A percentile compares a stretch with the other conserved stretches of the same genome.
These are phyloP conservation scores for Cheirogaleus medius DNA, from an alignment of 2,113 vertebrate genomes.

Conservation along the genomic window DNA sequence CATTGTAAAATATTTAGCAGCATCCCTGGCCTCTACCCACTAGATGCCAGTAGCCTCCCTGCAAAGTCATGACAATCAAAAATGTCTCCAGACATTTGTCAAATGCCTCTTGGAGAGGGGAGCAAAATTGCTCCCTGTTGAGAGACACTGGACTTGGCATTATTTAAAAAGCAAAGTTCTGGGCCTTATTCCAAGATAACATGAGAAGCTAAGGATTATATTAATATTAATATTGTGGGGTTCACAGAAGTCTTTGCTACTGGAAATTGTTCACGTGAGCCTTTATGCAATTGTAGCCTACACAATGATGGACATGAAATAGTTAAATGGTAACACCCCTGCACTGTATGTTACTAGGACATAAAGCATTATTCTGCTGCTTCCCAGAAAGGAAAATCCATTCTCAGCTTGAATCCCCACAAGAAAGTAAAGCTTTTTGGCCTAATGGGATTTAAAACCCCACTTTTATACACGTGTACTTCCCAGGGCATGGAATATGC, in stretches of 20 bases:
- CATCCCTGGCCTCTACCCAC: background rate
- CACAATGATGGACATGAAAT: background rate
- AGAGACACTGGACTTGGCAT: background rate
- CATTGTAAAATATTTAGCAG: background rate
- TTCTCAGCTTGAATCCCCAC: background rate
- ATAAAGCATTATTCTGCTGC: background rate
- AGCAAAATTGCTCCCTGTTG: background rate
- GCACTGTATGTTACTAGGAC: background rate
- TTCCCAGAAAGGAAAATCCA: background rate
- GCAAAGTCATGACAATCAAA: background rate
- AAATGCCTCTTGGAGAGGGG: background rate
- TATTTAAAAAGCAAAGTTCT: background rate
- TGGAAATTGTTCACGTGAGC: background rate
- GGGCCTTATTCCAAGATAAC: background rate
- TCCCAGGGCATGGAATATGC: background rate
- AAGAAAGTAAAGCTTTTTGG: background rate
- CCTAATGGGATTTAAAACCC: background rate
- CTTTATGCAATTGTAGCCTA: background rate
- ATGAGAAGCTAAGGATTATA: background rate
- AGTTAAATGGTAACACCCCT: background rate
- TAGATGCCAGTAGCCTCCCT: background rate
- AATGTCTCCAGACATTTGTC: background rate
- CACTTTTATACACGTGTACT: background rate
- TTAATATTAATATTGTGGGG: background rate
- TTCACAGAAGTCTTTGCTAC: background rate